Evolutionary conservation across 2,888 invertebrate genomes (phyloP), one percentile per base, ranked within the genome.

Genomic region (Gastrophysa polygoni): DNA sequence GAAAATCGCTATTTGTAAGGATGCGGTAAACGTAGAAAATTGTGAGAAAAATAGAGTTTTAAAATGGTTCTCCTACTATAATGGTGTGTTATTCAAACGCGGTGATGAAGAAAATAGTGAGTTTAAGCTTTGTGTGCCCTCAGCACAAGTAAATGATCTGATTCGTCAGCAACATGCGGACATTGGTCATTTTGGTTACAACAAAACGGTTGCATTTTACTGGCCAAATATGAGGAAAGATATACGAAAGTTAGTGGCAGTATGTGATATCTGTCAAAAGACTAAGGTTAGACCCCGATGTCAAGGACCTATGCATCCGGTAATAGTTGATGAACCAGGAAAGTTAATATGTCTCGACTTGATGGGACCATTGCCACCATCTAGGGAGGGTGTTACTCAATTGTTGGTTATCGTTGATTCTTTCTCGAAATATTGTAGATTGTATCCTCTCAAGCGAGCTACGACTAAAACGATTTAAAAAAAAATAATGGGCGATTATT

Each of bases 341-440:
- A 47, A 64, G 3, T 21, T 57, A 17, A 54, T 64, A 4, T 64
- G 59, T 55, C n/a, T 59, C 2, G 61, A 64, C 43, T 57, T 67
- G 16, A 64, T 67, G 24, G 66, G 64, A 14, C 64, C 64, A 0
- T 43, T 64, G 10, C 60, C 63, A 10, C 43, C 38, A 16, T 51
- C 52, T 20, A 24, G 57, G 1, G 59, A 54, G 2, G 61, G 62
- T 2, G 64, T 49, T 5, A 59, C 64, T 7, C 47, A 61, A 47
- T 17, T 66, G 2, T 43, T 61, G 20, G 66, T 61, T 1, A 11
- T 64, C 1, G 57, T 60, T 4, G 63, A 64, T 49, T 51, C 57
- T 17, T 50, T 58, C 24, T 28, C 44, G n/a, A n/a, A n/a, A n/a
- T n/a, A n/a, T n/a, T n/a, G n/a, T n/a, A n/a, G n/a, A n/a, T n/a